Conservation (phyloP, 2,797 vertebrate genomes). For the Australoheros facetus region DNA sequence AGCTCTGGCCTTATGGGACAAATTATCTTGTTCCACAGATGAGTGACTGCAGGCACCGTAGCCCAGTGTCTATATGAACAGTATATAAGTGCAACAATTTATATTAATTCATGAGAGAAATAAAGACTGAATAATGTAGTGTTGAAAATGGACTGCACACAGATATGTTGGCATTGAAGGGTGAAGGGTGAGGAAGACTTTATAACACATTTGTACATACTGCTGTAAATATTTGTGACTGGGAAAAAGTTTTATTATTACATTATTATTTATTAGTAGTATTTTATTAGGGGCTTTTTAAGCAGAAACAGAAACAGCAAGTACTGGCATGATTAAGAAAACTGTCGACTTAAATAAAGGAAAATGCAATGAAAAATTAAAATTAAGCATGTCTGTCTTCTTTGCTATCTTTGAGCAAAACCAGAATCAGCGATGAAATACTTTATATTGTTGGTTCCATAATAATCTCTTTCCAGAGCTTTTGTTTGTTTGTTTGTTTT, state of each 20-base stretch:
- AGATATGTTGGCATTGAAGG: not conserved
- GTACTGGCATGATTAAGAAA: no score
- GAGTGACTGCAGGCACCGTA: no score
- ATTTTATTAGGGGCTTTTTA: slow-evolving; percentile 47
- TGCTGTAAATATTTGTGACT: slow-evolving; percentile 68
- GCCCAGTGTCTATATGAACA: slow-evolving; percentile 16
- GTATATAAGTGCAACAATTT: slow-evolving; percentile 47
- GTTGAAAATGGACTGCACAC: slow-evolving; percentile 42
- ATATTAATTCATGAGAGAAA: slow-evolving; percentile 60
- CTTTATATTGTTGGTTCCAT: no score
- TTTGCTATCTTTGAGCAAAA: not conserved
- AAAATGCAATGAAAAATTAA: not conserved
- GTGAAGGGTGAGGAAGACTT: not conserved
- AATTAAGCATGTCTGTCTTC: not conserved
- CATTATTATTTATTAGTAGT: no score
- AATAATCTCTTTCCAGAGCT: no score
- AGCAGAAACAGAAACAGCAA: not conserved
- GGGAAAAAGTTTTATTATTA: slow-evolving; percentile 50
- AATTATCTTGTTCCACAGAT: no score
- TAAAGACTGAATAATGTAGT: not conserved
- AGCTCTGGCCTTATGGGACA: not conserved
- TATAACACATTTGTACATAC: slow-evolving; percentile 59
- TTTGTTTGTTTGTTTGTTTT: no score
- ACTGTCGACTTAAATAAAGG: not conserved
- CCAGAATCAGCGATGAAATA: fast-evolving